Evolutionary conservation across 2,113 vertebrate genomes (phyloP).

Genomic region (Rhizomys pruinosus): DNA sequence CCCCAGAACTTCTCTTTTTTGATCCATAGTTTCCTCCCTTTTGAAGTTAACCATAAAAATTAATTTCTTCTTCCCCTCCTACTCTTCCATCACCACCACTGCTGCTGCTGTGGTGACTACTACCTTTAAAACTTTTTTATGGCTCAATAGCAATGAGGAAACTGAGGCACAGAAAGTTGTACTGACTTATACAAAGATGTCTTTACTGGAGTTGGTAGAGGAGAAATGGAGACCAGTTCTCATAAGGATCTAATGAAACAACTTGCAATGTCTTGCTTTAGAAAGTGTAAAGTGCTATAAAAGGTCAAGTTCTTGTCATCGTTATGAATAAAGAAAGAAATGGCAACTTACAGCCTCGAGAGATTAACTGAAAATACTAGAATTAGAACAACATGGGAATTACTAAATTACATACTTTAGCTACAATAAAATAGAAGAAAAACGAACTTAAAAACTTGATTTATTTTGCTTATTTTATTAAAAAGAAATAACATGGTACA

Average conservation of each 20-base stretch:
- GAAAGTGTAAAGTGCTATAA: background rate
- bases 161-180: background rate
- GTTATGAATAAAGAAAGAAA: conserved; percentile 59
- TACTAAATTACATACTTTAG: conserved; percentile 61
- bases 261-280: conserved; percentile 3
- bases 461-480: conserved; percentile 78
- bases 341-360: background rate
- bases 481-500: conserved; percentile 58
- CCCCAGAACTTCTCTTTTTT: background rate
- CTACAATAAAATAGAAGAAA: conserved; percentile 62
- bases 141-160: conserved; percentile 15
- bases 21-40: conserved; percentile 21
- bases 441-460: conserved; percentile 62
- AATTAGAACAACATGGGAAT: conserved; percentile 62
- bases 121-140: background rate
- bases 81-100: background rate
- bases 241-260: conserved; percentile 7
- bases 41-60: background rate
- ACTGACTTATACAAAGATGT: background rate
- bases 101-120: background rate
- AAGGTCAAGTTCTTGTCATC: conserved; percentile 28
- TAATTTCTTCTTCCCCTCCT: too few relatives aligned
- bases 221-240: background rate
- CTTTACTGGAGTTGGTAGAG: background rate
- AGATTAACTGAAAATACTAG: conserved; percentile 66